Percentiles rank a stretch among this genome's conserved stretches.
These are phyloP conservation scores for Sphecodes monilicornis DNA, from an alignment of 2,888 invertebrate genomes.

Conservation along the genomic window DNA sequence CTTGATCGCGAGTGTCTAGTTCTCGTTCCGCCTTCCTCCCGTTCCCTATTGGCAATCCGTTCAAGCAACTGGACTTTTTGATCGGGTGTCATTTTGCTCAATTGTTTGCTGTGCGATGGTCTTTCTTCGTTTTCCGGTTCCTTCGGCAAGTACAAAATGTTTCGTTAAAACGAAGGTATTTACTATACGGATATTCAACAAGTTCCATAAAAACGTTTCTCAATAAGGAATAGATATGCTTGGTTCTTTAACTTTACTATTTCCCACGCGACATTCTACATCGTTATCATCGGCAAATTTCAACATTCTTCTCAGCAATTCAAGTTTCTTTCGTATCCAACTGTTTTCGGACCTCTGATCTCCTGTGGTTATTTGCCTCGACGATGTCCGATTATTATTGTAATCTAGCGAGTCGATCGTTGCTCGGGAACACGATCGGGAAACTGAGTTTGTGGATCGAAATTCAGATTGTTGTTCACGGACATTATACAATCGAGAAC, in stretches of 20 bases:
- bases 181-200: not conserved
- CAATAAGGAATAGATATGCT: conserved; percentile 1
- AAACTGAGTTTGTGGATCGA: conserved; percentile 11
- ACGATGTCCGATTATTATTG: conserved; percentile 50
- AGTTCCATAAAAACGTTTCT: not conserved
- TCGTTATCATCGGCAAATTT: not conserved
- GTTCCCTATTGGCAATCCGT: conserved; percentile 71
- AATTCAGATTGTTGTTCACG: conserved; percentile 14
- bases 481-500: not conserved
- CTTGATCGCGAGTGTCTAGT: conserved; percentile 79
- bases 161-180: conserved; percentile 4
- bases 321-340: conserved; percentile 47
- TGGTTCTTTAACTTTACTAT: conserved; percentile 55
- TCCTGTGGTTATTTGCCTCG: conserved; percentile 4
- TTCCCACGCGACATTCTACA: conserved; percentile 13
- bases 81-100: conserved; percentile 79
- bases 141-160: conserved; percentile 63
- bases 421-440: conserved; percentile 14
- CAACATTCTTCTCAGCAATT: conserved; percentile 32
- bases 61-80: conserved; percentile 80
- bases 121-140: conserved; percentile 81
- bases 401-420: conserved; percentile 30
- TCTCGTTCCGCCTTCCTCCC: conserved; percentile 75
- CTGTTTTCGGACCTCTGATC: conserved; percentile 12
- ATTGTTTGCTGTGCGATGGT: conserved; percentile 77